Evolutionary conservation across 2,888 invertebrate species (phyloP), one percentile per base, ranked within the genome.

Genomic region (Harmothoe impar): DNA sequence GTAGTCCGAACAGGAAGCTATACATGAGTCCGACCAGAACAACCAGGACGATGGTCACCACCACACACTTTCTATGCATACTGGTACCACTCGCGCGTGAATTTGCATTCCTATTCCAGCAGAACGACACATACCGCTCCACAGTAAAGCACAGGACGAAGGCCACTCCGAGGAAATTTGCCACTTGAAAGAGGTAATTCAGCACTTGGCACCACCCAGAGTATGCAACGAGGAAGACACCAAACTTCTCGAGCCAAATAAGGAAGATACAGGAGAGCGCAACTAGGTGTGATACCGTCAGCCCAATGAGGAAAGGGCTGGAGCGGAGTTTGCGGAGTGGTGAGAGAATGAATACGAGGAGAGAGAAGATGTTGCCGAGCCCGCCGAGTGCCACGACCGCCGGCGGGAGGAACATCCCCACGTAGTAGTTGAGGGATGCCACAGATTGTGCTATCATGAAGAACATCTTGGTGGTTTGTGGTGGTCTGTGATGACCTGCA

Each of bases 81-180:
- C 31, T 52, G 0, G n/a, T 54, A 3, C 86, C 86, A 23, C 31
- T 86, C 20, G 20, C 43, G 10, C 43, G 35, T 25, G 33, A 35
- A n/a, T 15, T 43, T 10, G 81, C 15, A 54, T 86, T 86, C 54
- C 56, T 23, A 15, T 54, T n/a, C 86, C 86, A 86, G 56, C 86
- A 86, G 56, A 86, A 86, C 0, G 86, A 86, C 7, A 56, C n/a
- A 25, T 86, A 86, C 15, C 86, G 51, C 29, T 86, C 86, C 0
- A 86, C 56, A 0, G 86, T 86, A 52, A 86, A 86, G 31, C 52
- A 17, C 25, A 86, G 23, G 1, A 86, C 86, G 23, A 86, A 86
- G 52, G 86, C 54, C n/a, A 86, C 86, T 10, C 86, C 86, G 17
- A 86, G 86, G 56, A 86, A 86, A 29, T 56, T 86, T 23, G 86